Base-by-base conservation (phyloP, 2,113 vertebrate species). In the Chamaea fasciata region DNA sequence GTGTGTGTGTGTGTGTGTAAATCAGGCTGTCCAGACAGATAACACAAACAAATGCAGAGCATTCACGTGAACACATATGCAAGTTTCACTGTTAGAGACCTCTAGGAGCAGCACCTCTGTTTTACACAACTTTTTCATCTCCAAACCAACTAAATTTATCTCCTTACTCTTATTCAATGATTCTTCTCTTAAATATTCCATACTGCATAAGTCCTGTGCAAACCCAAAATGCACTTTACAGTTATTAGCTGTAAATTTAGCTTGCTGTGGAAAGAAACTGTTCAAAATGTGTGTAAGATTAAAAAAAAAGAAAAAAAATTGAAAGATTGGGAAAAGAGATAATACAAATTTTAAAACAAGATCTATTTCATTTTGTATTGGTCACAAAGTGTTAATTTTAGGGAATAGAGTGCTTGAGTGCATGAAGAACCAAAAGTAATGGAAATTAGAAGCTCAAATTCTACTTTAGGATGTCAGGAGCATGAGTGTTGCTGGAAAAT, bases 371-470 rank as follows among this genome's bases (percentile, higher is more conserved):
- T 81, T 95, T 95, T 86, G 42, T 9, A 13, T 77, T 33, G 76
- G 49, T 89, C 81, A 84, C 27, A 65, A 86, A 68, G 21, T 1
- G 1, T 94, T 91, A 89, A 75, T 92, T 91, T 56, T 74, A 33
- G 35, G 19, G 3, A 74, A 47, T 2, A 52, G n/a, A 21, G 13
- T 71, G n/a, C 27, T 67, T 69, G 67, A 50, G 70, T 90, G 39
- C 53, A 39, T 60, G 46, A 89, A 79, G 15, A 76, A 37, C 71
- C 59, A 83, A 77, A 88, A 24, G 50, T 35, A 77, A 80, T 80
- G 60, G 44, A 92, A 94, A 94, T 90, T 74, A 90, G 67, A 83
- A 88, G 44, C 35, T 88, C 63, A 63, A 49, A 77, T 77, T 94
- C 63, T 65, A 12, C 57, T 55, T 85, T 41, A 83, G 55, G 30